Evolutionary conservation across 2,113 vertebrate species (phyloP).

Genomic region (Lepisosteus osseus): DNA sequence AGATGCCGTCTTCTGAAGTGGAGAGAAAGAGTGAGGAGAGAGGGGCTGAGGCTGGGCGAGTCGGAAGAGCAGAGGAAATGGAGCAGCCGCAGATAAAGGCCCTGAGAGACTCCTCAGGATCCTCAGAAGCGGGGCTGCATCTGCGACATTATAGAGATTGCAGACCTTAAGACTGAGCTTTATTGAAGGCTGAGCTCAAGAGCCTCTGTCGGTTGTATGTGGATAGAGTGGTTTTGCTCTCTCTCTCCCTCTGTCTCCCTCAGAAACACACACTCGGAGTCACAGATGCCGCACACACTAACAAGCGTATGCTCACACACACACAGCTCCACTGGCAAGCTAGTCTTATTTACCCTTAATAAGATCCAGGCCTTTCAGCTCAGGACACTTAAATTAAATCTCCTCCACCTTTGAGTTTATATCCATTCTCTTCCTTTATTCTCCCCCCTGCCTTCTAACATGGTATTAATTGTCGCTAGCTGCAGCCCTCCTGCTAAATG

Average conservation of each 20-base stretch:
- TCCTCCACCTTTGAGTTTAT: slow-evolving; percentile 26
- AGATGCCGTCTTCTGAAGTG: not conserved
- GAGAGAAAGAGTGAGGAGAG: not conserved
- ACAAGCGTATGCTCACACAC: slow-evolving; percentile 2
- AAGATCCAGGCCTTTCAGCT: slow-evolving; percentile 25
- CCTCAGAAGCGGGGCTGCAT: not conserved
- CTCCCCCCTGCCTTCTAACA: not conserved
- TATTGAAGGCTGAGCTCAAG: slow-evolving; percentile 1
- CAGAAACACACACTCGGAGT: not conserved
- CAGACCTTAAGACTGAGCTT: not conserved
- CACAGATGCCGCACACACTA: not conserved
- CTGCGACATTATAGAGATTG: not conserved
- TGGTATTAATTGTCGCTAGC: slow-evolving; percentile 16
- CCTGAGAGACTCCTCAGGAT: not conserved
- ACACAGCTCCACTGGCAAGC: slow-evolving; percentile 3
- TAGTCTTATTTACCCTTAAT: slow-evolving; percentile 31
- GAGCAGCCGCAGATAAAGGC: not conserved
- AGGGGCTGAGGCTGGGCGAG: not conserved
- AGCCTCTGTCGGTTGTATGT: not conserved
- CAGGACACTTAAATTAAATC: slow-evolving; percentile 16
- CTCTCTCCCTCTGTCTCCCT: slow-evolving; percentile 14
- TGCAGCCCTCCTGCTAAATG: not conserved
- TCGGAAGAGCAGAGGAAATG: not conserved
- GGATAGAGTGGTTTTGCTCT: not conserved
- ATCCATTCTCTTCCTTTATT: slow-evolving; percentile 9